Conservation (phyloP, 53 echinoderm and acorn worm species). For the Actinopyga echinites region DNA sequence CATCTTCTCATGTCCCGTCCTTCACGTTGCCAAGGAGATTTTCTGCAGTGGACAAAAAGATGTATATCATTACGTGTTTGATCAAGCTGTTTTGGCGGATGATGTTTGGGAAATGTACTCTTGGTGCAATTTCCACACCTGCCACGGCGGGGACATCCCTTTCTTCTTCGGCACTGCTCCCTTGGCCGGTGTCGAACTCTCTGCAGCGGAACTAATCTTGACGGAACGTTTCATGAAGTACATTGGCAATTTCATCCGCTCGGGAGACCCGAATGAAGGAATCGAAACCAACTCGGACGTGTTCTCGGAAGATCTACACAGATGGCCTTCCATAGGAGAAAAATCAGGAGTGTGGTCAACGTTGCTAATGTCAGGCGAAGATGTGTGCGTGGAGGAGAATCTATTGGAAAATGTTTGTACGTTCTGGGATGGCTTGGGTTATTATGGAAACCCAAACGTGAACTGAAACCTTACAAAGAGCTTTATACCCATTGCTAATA, state of each 20-base stretch:
- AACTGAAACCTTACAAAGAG: background rate
- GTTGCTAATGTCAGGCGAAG: background rate
- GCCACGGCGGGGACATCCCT: background rate
- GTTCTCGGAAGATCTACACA: background rate
- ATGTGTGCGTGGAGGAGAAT: background rate
- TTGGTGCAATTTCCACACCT: conserved; percentile 7
- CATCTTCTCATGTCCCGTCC: conserved; percentile 7
- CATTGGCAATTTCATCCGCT: conserved; percentile 17
- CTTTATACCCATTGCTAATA: no score
- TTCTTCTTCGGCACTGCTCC: background rate
- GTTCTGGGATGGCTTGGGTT: conserved; percentile 35
- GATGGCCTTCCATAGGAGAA: conserved; percentile 10
- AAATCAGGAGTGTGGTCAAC: background rate
- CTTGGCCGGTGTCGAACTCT: background rate
- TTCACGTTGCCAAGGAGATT: conserved; percentile 13
- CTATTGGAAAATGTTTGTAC: background rate
- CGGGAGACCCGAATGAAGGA: conserved; percentile 28
- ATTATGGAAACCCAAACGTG: background rate
- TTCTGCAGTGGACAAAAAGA: background rate
- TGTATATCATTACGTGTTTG: conserved; percentile 8
- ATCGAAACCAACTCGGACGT: background rate
- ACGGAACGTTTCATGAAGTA: conserved; percentile 1
- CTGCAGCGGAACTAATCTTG: background rate
- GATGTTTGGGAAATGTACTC: background rate
- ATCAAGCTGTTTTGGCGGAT: conserved; percentile 14